Conservation (phyloP, 2,113 vertebrate genomes). For the Prunella himalayana region DNA sequence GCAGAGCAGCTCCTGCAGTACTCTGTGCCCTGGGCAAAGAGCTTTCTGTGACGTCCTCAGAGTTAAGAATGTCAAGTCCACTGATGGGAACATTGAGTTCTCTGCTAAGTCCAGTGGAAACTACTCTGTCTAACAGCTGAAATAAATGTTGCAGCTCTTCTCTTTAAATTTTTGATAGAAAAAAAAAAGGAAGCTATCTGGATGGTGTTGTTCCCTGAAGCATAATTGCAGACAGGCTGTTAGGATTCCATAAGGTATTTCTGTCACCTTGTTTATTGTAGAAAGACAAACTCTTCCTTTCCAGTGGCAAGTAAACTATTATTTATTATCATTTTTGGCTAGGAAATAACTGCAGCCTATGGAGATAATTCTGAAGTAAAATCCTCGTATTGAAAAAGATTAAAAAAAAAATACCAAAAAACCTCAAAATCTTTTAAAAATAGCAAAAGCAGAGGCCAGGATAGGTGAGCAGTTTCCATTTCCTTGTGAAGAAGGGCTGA, state of each 20-base stretch:
- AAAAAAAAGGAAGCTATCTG: neutral
- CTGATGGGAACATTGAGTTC: neutral
- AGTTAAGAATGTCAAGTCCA: neutral
- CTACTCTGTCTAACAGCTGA: neutral
- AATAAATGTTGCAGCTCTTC: neutral
- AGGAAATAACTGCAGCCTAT: neutral
- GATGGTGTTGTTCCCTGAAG: neutral
- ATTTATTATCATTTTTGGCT: neutral
- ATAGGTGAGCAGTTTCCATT: neutral
- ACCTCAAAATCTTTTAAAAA: neutral
- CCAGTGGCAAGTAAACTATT: neutral
- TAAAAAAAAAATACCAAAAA: too few relatives aligned
- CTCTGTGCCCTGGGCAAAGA: neutral
- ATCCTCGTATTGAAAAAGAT: neutral
- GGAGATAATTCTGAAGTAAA: neutral
- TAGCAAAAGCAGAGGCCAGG: neutral
- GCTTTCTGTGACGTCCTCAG: neutral
- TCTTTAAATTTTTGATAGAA: neutral
- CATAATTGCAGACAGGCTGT: neutral
- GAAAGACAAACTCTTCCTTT: neutral
- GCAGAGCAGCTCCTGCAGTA: neutral
- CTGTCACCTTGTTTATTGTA: neutral
- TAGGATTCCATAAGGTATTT: neutral
- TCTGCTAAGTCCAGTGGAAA: neutral
- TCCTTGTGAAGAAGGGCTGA: neutral